A percentile compares a stretch with the other conserved stretches of the same genome.
phyloP scores from a whole-genome alignment of 2,797 vertebrate genomes.

The Halcyon smyrnensis region DNA sequence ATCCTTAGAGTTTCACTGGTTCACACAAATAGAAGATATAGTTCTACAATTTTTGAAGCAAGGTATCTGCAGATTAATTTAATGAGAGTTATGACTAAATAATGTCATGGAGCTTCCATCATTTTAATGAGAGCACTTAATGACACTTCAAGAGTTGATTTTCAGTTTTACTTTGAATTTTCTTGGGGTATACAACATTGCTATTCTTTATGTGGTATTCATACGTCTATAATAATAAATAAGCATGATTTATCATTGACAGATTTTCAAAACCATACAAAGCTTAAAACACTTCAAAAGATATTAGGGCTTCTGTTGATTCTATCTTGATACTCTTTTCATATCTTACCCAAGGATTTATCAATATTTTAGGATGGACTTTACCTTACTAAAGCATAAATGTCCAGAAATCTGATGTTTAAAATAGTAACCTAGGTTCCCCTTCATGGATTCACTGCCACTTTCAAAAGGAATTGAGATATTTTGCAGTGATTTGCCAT shows the following conservation, averaged over 20 bases:
- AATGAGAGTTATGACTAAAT: slow-evolving; percentile 22
- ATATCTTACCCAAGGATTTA: neutral
- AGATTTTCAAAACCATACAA: neutral
- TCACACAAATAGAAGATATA: neutral
- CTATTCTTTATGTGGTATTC: neutral
- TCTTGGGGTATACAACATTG: neutral
- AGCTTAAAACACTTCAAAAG: neutral
- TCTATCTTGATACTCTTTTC: neutral
- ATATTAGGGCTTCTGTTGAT: neutral
- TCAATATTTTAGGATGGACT: neutral
- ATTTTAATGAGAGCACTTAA: neutral
- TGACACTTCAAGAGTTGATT: neutral
- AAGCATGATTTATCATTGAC: neutral
- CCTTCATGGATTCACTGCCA: neutral
- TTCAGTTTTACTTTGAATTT: neutral
- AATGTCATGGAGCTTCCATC: neutral
- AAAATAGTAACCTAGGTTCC: neutral
- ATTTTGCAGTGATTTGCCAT: neutral
- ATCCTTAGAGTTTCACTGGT: neutral
- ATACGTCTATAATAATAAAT: neutral
- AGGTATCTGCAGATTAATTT: neutral
- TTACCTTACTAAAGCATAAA: neutral
- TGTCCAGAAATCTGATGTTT: accelerated
- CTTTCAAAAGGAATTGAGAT: neutral
- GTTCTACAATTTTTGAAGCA: neutral